phyloP scores from a whole-genome alignment of 2,888 invertebrate genomes.

The Masnerella sp. region DNA sequence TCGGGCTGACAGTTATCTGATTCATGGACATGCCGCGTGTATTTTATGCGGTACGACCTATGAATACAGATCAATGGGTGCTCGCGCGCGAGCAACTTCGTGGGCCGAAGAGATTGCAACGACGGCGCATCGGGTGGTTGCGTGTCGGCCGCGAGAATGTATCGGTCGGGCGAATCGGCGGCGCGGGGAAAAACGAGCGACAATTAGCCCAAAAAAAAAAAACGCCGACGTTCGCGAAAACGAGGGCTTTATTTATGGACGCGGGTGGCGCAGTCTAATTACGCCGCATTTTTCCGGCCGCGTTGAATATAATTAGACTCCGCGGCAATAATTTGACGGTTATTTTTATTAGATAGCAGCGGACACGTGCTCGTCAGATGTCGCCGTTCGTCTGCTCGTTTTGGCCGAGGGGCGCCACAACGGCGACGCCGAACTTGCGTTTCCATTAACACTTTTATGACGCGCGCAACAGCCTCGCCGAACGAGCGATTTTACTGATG shows the following conservation, averaged over 20 bases:
- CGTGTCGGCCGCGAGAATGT: slow-evolving; percentile 59
- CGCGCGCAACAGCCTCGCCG: slow-evolving; percentile 64
- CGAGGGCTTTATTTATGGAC: slow-evolving; percentile 39
- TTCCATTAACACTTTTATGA: slow-evolving; percentile 73
- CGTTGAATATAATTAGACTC: slow-evolving; percentile 36
- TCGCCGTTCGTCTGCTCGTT: slow-evolving; percentile 56
- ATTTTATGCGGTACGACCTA: slow-evolving; percentile 78
- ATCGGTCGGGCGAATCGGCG: too few species aligned
- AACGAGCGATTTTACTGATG: slow-evolving; percentile 70
- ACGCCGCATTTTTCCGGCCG: slow-evolving; percentile 5
- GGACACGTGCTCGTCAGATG: slow-evolving; percentile 77
- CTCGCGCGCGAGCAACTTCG: slow-evolving; percentile 59
- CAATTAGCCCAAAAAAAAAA: slow-evolving; percentile 37
- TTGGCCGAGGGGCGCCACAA: slow-evolving; percentile 62
- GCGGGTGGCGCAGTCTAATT: slow-evolving; percentile 26
- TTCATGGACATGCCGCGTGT: slow-evolving; percentile 78
- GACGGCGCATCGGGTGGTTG: slow-evolving; percentile 60
- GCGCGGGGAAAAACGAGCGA: slow-evolving; percentile 11
- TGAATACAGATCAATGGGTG: slow-evolving; percentile 77
- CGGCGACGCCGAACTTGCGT: slow-evolving; percentile 65
- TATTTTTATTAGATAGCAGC: slow-evolving; percentile 50
- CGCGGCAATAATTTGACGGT: slow-evolving; percentile 32
- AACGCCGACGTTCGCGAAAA: slow-evolving; percentile 9
- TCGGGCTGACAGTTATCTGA: slow-evolving; percentile 78
- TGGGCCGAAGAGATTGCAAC: slow-evolving; percentile 70